Evolutionary conservation across 2,888 invertebrate species (phyloP).

Genomic region (Caradrina kadenii): DNA sequence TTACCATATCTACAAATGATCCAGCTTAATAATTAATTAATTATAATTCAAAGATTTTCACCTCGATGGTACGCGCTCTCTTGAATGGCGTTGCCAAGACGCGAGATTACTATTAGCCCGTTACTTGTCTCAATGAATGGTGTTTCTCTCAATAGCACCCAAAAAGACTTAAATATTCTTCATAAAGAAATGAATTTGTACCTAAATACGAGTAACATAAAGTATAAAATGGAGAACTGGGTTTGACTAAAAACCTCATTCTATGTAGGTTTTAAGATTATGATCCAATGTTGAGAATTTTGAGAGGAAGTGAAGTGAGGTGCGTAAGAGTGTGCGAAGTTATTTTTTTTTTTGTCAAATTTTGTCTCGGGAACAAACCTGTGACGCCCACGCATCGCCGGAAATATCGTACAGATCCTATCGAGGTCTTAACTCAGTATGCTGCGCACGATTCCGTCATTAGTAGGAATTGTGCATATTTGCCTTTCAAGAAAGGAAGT

Average conservation of each 20-base stretch:
- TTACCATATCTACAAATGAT: not conserved
- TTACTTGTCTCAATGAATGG: constrained; percentile 89
- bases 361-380: constrained; percentile 75
- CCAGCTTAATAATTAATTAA: constrained; percentile 14
- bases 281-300: constrained; percentile 75
- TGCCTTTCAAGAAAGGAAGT: constrained; percentile 81
- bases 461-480: constrained; percentile 85
- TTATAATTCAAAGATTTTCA: constrained; percentile 60
- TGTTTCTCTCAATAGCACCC: constrained; percentile 79
- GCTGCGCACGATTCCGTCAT: constrained; percentile 87
- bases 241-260: constrained; percentile 64
- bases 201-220: constrained; percentile 65
- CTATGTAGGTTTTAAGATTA: constrained; percentile 75
- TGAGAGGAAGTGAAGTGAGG: constrained; percentile 77
- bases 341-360: constrained; percentile 72
- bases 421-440: constrained; percentile 78
- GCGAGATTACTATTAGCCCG: constrained; percentile 88
- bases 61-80: constrained; percentile 78
- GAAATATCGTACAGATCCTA: constrained; percentile 85
- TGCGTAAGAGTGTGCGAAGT: constrained; percentile 82
- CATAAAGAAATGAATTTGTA: constrained; percentile 67
- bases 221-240: constrained; percentile 63
- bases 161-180: constrained; percentile 77
- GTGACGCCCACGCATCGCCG: constrained; percentile 84
- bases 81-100: constrained; percentile 87